Base-by-base conservation (phyloP, 1,140 invertebrate species). In the Laupala kohalensis region DNA sequence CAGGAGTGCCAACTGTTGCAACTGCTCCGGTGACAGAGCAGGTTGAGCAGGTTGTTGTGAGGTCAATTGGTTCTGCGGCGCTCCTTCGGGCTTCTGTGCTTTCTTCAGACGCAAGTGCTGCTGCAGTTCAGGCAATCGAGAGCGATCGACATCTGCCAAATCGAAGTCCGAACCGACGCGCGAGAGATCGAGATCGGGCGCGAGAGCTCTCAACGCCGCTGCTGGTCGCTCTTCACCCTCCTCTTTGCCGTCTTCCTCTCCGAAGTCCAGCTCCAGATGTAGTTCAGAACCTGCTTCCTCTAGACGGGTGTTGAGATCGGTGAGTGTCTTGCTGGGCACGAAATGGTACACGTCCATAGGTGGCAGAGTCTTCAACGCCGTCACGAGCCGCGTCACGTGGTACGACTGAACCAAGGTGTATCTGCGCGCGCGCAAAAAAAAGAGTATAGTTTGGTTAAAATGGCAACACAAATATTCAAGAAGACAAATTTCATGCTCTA, bases 231-330 rank as follows among this genome's bases (percentile, higher is more conserved):
- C 69, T 26, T 68, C 74, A n/a, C n/a, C n/a, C 15, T 15, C 28
- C 67, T 28, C 75, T 71, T 73, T 78, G 9, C 87, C 85, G 24
- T 88, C 87, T 25, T 84, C 84, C 64, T 91, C 88, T 9, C 92
- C 89, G 75, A 92, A 91, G 76, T 95, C 91, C 15, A 94, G 79
- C 78, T 95, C 91, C 67, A 94, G 81, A 76, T 94, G 90, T 6
- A 95, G 78, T 79, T 94, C 92, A 2, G 91, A 93, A 2, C 92
- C 92, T n/a, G 92, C 92, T 81, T 94, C 92, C 77, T 94, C 91
- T 28, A 93, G 81, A 65, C 88, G 88, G 67, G 90, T 92, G 74
- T 94, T 93, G 79, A 94, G 94, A 78, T 96, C 93, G 75, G 92
- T 94, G 15, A 95, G 82, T 4, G 91, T 92, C 79, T 93, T 93